A percentile compares a stretch with the other conserved stretches of the same genome.
phyloP scores from a whole-genome alignment of 2,113 vertebrate species.

The Taurulus bubalis region DNA sequence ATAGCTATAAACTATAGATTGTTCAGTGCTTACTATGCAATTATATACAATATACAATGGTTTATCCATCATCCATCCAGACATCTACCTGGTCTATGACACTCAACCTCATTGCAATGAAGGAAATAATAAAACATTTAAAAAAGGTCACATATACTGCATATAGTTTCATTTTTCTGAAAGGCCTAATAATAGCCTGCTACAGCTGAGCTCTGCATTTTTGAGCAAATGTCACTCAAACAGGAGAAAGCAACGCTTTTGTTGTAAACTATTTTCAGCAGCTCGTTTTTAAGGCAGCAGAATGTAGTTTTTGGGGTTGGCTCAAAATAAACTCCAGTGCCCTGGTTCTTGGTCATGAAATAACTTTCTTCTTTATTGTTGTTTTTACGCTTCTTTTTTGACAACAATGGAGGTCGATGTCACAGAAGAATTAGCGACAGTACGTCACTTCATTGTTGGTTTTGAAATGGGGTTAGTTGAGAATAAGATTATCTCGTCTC shows the following conservation, averaged over 20 bases:
- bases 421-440: neutral
- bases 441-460: neutral
- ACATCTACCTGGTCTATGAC: neutral
- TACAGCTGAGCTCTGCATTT: neutral
- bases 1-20: neutral
- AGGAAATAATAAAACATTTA: neutral
- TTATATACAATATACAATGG: neutral
- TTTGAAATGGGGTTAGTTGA: neutral
- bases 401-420: neutral
- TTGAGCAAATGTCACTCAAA: neutral
- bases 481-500: neutral
- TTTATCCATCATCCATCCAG: neutral
- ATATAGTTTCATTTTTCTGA: neutral
- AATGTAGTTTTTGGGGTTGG: neutral
- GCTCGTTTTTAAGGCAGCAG: neutral
- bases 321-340: neutral
- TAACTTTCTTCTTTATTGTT: neutral
- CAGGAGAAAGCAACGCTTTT: neutral
- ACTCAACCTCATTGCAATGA: neutral
- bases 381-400: neutral
- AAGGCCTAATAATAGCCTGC: neutral
- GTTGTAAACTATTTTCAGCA: slow-evolving; percentile 1
- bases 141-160: neutral
- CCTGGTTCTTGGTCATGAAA: neutral
- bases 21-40: neutral